Evolutionary conservation across 2,113 vertebrate genomes (phyloP).

Genomic region (Ctenomys sociabilis): DNA sequence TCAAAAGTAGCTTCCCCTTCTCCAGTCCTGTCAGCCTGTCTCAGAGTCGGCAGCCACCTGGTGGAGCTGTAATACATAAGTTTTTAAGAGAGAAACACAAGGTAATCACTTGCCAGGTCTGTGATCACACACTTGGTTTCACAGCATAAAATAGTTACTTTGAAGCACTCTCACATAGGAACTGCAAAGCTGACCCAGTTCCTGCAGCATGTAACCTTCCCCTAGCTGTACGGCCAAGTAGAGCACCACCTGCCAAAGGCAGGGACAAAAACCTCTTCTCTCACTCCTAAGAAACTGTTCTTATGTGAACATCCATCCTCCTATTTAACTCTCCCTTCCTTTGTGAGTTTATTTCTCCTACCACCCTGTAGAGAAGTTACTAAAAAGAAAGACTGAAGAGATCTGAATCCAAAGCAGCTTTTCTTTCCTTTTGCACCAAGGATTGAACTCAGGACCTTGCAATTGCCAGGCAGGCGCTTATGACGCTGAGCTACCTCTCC

Average conservation of each 20-base stretch:
- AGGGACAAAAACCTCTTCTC: background rate
- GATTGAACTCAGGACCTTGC: too few relatives aligned
- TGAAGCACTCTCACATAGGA: background rate
- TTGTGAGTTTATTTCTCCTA: background rate
- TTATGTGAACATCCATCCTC: background rate
- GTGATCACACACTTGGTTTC: constrained; percentile 47
- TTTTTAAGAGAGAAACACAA: constrained; percentile 51
- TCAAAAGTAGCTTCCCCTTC: background rate
- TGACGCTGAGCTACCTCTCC: too few relatives aligned
- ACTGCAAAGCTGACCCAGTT: background rate
- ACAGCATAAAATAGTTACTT: constrained; percentile 39
- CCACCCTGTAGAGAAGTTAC: background rate
- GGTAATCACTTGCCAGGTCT: constrained; percentile 28
- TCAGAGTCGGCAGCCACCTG: constrained; percentile 80
- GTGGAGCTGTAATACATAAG: constrained; percentile 71
- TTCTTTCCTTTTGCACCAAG: too few relatives aligned
- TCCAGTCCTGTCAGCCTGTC: background rate
- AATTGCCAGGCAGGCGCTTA: too few relatives aligned
- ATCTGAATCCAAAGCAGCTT: background rate
- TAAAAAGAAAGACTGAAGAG: background rate
- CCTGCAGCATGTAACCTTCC: background rate
- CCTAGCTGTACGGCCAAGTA: background rate
- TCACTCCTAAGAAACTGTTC: background rate
- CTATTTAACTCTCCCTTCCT: background rate
- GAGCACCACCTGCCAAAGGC: background rate